Evolutionary conservation across 2,888 invertebrate genomes (phyloP).

Genomic region (Spilarctia lutea): DNA sequence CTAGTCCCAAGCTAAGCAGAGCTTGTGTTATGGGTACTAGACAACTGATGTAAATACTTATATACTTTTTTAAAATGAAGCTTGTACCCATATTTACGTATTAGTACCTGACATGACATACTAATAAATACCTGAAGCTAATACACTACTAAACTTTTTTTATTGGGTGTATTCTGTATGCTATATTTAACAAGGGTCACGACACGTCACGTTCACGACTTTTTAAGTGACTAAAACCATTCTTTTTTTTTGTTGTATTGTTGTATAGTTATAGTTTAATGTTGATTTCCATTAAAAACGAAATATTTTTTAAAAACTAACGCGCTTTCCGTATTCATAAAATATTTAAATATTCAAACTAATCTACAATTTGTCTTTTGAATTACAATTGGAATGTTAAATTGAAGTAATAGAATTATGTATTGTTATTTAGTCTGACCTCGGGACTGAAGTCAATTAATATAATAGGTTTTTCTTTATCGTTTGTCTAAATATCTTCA

Average conservation of each 20-base stretch:
- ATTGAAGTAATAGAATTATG: constrained; percentile 34
- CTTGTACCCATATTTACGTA: no score
- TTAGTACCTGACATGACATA: no score
- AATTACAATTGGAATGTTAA: constrained; percentile 23
- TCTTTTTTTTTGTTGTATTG: no score
- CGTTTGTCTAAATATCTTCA: constrained; percentile 23
- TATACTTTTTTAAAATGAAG: no score
- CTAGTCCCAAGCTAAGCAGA: no score
- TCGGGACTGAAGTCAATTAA: constrained; percentile 23
- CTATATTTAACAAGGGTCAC: no score
- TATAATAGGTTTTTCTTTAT: constrained; percentile 30
- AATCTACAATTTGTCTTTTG: constrained; percentile 17
- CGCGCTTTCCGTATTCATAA: not conserved
- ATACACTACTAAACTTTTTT: no score
- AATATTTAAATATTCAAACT: constrained; percentile 11
- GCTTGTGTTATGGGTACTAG: no score
- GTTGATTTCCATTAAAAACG: not conserved
- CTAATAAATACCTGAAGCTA: not conserved
- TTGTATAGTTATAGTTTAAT: not conserved
- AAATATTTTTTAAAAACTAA: not conserved
- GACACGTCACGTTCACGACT: no score
- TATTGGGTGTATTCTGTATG: no score
- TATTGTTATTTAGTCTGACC: constrained; percentile 29
- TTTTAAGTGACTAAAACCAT: no score
- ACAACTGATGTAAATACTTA: no score